Evolutionary conservation across 23 tunicate species (phyloP).

Genomic region (Clavelina lepadiformis): DNA sequence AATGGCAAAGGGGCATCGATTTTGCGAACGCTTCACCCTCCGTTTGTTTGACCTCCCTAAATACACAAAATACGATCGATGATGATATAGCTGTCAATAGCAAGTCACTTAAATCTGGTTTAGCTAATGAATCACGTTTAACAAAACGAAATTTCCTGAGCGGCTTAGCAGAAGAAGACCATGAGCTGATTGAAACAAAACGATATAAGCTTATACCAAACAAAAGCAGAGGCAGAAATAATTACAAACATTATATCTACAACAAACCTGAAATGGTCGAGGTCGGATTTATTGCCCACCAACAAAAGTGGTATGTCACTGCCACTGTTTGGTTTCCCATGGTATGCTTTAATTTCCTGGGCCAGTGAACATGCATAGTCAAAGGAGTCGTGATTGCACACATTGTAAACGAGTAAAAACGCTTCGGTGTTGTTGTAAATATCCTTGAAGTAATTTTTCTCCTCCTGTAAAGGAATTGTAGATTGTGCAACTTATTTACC

Average conservation of each 20-base stretch:
- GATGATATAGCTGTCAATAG: too few relatives aligned
- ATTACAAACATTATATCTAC: too few relatives aligned
- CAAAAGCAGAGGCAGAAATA: too few relatives aligned
- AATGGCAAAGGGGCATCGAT: slow-evolving; percentile 6
- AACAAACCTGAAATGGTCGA: slow-evolving; percentile 57
- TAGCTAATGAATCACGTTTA: too few relatives aligned
- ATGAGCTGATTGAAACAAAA: too few relatives aligned
- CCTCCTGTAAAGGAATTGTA: slow-evolving; percentile 2
- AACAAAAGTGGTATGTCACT: slow-evolving; percentile 21
- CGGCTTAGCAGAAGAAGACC: too few relatives aligned
- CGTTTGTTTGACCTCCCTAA: slow-evolving; percentile 15
- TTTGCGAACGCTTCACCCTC: slow-evolving; percentile 18
- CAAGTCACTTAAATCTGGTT: too few relatives aligned
- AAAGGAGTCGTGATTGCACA: slow-evolving; percentile 38
- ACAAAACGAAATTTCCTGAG: too few relatives aligned
- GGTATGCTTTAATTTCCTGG: slow-evolving; percentile 3
- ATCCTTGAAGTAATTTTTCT: slow-evolving; percentile 4
- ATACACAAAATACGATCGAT: slow-evolving; percentile 1
- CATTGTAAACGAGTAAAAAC: slow-evolving; percentile 39
- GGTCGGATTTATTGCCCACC: slow-evolving; percentile 67
- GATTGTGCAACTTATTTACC: not conserved
- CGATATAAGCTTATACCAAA: too few relatives aligned
- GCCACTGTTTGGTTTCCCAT: slow-evolving; percentile 4
- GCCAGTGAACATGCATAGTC: slow-evolving; percentile 40
- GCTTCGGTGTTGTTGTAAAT: slow-evolving; percentile 20